These are phyloP conservation scores for Leucophenga maculata DNA, from an alignment of 2,888 invertebrate species.

Conservation along the genomic window DNA sequence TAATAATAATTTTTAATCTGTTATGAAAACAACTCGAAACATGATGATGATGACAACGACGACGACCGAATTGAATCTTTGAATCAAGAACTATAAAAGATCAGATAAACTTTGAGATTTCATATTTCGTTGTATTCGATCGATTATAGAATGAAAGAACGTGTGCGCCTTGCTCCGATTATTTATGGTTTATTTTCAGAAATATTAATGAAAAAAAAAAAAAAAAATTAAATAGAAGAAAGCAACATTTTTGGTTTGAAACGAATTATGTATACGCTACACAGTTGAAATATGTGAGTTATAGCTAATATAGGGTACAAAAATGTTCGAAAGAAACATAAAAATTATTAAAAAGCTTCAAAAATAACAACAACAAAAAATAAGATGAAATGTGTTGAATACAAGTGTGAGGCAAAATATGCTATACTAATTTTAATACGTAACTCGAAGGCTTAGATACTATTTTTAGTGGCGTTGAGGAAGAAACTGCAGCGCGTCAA, in stretches of 20 bases:
- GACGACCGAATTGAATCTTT: background rate
- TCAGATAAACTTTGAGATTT: no score
- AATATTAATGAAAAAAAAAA: slow-evolving; percentile 58
- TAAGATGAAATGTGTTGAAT: slow-evolving; percentile 42
- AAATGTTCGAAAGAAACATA: background rate
- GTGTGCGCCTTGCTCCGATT: slow-evolving; percentile 39
- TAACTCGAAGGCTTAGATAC: slow-evolving; percentile 62
- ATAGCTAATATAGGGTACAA: no score
- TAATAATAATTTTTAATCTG: slow-evolving; percentile 7
- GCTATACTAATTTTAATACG: slow-evolving; percentile 65
- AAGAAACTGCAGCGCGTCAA: slow-evolving; percentile 23
- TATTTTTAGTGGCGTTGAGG: slow-evolving; percentile 26
- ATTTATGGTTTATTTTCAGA: slow-evolving; percentile 66
- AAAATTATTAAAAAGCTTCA: background rate
- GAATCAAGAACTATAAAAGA: background rate
- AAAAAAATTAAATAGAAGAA: background rate
- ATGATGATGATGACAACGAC: background rate
- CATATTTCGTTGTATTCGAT: background rate
- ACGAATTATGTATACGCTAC: background rate
- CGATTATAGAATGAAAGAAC: background rate
- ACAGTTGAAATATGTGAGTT: no score
- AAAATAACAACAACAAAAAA: slow-evolving; percentile 40
- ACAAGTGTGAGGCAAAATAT: slow-evolving; percentile 54
- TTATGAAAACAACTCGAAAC: background rate
- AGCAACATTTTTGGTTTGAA: background rate